Evolutionary conservation across 2,113 vertebrate genomes (phyloP), one percentile per base, ranked within the genome.

Genomic region (Hypanus sabinus): DNA sequence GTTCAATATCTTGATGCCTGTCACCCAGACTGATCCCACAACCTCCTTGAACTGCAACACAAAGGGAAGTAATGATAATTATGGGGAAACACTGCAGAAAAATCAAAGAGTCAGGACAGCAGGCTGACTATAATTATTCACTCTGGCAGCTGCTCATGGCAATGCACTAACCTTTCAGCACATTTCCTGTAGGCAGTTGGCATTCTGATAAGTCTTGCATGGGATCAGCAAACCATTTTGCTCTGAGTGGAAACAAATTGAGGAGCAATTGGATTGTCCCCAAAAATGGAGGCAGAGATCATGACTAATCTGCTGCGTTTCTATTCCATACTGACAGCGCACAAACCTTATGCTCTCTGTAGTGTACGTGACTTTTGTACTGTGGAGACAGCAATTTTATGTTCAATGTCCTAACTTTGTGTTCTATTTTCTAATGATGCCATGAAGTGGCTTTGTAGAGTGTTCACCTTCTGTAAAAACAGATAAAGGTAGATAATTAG

Each of bases 171-270:
- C 60, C 60, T 90, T 62, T 65, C 85, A 90, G 65, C 60, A 90
- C 85, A 90, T 60, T 90, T 90, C 33, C 85, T 65, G 30, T 90
- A 18, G 57, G 85, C n/a, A 90, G 30, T 90, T 90, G 16, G 14
- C 60, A 65, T 90, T 65, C 60, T 22, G 16, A 33, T 90, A 33
- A 65, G 60, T 1, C n/a, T 27, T 65, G 27, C 60, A 65, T n/a
- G 57, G 33, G 85, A n/a, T 90, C 60, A 65, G 30, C 27, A 65
- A 90, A 65, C 30, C n/a, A 57, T 33, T 88, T 60, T 88, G 57
- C 85, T 88, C 85, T n/a, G 85, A 6, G 30, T 20, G 62, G 5
- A 62, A 65, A 33, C 57, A 73, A 73, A 24, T 5, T 73, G 71
- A 20, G 71, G 22, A 73, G 16, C 4, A 22, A 73, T 73, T 73